Base-by-base conservation (phyloP, 2,888 invertebrate genomes). In the Drosophila prolongata region DNA sequence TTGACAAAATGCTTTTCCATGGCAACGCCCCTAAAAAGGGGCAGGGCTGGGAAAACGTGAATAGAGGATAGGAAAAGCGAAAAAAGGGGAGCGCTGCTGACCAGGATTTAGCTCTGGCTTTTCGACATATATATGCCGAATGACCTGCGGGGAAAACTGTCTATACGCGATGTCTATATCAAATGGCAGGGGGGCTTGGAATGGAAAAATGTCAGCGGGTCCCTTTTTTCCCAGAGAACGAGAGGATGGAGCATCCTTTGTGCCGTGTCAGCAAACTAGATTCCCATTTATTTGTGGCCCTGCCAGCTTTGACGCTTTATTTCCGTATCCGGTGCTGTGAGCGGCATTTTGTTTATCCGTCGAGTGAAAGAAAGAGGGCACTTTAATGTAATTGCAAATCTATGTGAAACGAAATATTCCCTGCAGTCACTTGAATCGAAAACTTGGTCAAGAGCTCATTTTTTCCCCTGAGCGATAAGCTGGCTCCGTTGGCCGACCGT, bases 341-440 rank as follows among this genome's bases (percentile, higher is more conserved):
- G 49, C 55, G 65, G 55, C 59, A 61, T 76, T 76, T 76, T 42
- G 58, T 57, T 72, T 65, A 47, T 57, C 40, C 53, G 53, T 3
- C 40, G 53, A 59, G 59, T 57, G 9, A 59, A 59, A 56, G 56
- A 56, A 27, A 8, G 57, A 60, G 58, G 69, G 38, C 66, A 58
- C 55, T 71, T 73, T 76, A 68, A 66, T 71, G 70, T 78, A 74
- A 78, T 80, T 78, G 79, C 78, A 66, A 55, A 55, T 74, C 73
- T 69, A 43, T 42, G 52, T 24, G 61, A 71, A 69, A 70, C 40
- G 49, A 57, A 57, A 62, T 58, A 62, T 58, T 58, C 49, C 59
- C 62, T 37, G 42, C 46, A 40, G 43, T 56, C 42, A 8, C 24
- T 30, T 13, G 46, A 67, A 59, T 61, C 54, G 60, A 59, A 71